Percentiles rank a stretch among this genome's conserved stretches.
phyloP scores from a whole-genome alignment of 92 coral and sea anemone genomes.

The Blastomussa wellsi region DNA sequence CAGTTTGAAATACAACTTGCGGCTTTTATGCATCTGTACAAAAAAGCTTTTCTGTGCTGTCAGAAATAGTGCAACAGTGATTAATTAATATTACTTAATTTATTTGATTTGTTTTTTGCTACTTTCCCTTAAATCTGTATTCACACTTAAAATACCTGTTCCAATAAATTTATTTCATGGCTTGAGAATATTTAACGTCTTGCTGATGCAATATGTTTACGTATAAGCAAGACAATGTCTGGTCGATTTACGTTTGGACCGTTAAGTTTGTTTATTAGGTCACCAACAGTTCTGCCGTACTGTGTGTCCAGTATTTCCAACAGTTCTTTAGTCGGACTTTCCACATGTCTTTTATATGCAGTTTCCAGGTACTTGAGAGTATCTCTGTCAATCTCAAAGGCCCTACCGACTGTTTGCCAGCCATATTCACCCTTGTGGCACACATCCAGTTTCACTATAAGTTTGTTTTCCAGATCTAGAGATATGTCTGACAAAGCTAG shows the following conservation, averaged over 20 bases:
- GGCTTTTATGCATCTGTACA: no score
- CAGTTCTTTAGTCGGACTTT: conserved; percentile 13
- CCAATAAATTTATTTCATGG: neutral
- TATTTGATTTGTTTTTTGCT: no score
- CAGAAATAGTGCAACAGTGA: no score
- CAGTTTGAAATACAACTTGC: no score
- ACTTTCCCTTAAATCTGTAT: no score
- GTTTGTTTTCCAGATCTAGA: neutral
- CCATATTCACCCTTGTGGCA: conserved; percentile 7
- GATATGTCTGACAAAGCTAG: conserved; percentile 4
- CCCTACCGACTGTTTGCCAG: conserved; percentile 21
- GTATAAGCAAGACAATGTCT: neutral
- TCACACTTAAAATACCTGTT: no score
- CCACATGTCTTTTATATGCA: neutral
- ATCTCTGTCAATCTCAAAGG: neutral
- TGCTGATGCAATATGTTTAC: neutral
- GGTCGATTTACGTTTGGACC: neutral
- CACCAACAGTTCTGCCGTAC: neutral
- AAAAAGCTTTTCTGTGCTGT: no score
- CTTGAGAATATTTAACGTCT: neutral
- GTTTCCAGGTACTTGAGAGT: neutral
- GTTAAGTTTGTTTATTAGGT: neutral
- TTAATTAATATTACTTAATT: no score
- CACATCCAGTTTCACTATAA: conserved; percentile 8
- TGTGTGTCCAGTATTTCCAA: neutral